Percentiles rank a stretch among this genome's conserved stretches.
Evolutionary conservation across 2,113 vertebrate species (phyloP).

Genomic region (Salvelinus fontinalis): DNA sequence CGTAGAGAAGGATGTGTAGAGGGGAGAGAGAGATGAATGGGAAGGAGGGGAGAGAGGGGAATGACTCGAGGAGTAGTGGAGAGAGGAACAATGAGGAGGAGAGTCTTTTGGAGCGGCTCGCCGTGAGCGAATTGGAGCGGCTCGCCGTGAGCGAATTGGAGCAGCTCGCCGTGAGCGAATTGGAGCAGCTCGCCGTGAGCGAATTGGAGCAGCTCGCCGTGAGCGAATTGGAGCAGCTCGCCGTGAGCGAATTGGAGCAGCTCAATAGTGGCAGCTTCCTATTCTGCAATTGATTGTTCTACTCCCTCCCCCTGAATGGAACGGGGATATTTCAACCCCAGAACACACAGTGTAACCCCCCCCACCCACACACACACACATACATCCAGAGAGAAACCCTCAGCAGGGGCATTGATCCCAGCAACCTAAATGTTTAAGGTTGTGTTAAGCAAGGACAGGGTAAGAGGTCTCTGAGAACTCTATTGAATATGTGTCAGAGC

Average conservation of each 20-base stretch:
- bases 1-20: too few species aligned
- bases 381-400: slow-evolving; percentile 49
- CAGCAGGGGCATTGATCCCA: slow-evolving; percentile 90
- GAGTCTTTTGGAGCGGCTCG: too few species aligned
- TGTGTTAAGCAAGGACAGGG: slow-evolving; percentile 98
- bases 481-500: slow-evolving; percentile 97
- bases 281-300: slow-evolving; percentile 81
- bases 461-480: slow-evolving; percentile 89
- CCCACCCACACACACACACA: slow-evolving; percentile 3
- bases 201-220: too few species aligned
- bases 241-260: too few species aligned
- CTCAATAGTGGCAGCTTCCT: slow-evolving; percentile 78
- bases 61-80: not conserved
- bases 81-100: not conserved
- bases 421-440: slow-evolving; percentile 95
- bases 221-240: too few species aligned
- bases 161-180: too few species aligned
- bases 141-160: too few species aligned
- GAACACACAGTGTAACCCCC: slow-evolving; percentile 31
- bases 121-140: too few species aligned
- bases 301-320: slow-evolving; percentile 72
- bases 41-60: too few species aligned
- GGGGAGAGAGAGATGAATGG: too few species aligned
- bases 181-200: too few species aligned
- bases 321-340: slow-evolving; percentile 72